Conservation (phyloP, 2,888 invertebrate species). For the Platycheirus albimanus region DNA sequence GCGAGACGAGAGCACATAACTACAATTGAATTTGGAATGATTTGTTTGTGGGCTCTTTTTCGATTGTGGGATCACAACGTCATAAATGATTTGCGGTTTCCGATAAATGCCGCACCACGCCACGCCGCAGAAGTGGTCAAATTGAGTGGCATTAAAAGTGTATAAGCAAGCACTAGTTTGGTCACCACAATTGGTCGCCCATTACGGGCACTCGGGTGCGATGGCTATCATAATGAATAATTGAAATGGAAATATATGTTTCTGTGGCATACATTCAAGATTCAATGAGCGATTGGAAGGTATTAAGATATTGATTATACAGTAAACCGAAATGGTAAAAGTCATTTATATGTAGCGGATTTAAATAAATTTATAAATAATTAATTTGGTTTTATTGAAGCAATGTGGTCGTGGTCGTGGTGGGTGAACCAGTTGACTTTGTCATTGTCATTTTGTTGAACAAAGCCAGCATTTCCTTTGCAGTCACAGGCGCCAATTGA, state of each 20-base stretch:
- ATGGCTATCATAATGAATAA: slow-evolving; percentile 67
- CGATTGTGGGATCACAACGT: slow-evolving; percentile 54
- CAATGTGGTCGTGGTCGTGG: slow-evolving; percentile 6
- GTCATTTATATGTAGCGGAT: slow-evolving; percentile 45
- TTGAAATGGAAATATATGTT: slow-evolving; percentile 60
- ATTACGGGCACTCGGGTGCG: slow-evolving; percentile 30
- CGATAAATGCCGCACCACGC: slow-evolving; percentile 37
- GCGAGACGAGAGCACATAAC: slow-evolving; percentile 46
- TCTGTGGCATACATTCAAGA: slow-evolving; percentile 29
- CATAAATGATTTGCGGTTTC: slow-evolving; percentile 48
- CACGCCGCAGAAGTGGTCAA: slow-evolving; percentile 18
- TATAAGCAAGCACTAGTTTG: slow-evolving; percentile 45
- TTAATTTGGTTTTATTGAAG: slow-evolving; percentile 11
- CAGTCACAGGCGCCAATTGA: slow-evolving; percentile 2
- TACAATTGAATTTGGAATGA: slow-evolving; percentile 49
- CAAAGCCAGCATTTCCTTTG: slow-evolving; percentile 13
- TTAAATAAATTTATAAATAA: slow-evolving; percentile 39
- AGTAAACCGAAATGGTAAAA: slow-evolving; percentile 44
- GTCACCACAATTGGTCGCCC: slow-evolving; percentile 58
- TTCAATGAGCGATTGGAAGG: slow-evolving; percentile 36
- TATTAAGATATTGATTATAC: slow-evolving; percentile 67
- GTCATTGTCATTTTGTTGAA: slow-evolving; percentile 22
- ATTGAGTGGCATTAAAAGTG: slow-evolving; percentile 38
- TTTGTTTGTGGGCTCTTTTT: slow-evolving; percentile 40
- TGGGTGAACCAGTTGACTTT: slow-evolving; percentile 32